Evolutionary conservation across 1,140 invertebrate species (phyloP).

Genomic region (Coptotermes formosanus): DNA sequence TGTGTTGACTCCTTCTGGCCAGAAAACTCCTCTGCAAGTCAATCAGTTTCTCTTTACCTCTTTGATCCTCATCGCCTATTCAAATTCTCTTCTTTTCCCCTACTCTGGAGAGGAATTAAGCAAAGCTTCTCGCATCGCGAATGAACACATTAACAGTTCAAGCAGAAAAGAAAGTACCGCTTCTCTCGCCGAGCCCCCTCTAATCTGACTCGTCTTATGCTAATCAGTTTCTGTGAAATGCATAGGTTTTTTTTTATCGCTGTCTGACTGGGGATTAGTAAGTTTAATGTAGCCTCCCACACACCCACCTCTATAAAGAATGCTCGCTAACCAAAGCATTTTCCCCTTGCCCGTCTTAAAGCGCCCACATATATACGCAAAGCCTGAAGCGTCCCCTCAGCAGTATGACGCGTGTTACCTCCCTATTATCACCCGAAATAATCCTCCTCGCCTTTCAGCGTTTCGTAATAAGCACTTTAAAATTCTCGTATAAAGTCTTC

Average conservation of each 20-base stretch:
- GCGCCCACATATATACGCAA: not conserved
- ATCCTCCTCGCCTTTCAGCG: not conserved
- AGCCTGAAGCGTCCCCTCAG: not conserved
- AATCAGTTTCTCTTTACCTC: conserved; percentile 21
- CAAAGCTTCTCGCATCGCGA: conserved; percentile 23
- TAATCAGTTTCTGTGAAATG: conserved; percentile 21
- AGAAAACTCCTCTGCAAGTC: conserved; percentile 20
- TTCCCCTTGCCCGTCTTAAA: not conserved
- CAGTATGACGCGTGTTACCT: not conserved
- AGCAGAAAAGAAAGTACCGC: not conserved
- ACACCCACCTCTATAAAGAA: not conserved
- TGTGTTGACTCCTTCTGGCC: not conserved
- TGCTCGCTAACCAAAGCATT: not conserved
- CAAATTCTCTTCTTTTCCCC: conserved; percentile 15
- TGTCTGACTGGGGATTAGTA: not conserved
- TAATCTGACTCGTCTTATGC: conserved; percentile 18
- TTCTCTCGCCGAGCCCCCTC: not conserved
- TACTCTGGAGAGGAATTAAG: conserved; percentile 12
- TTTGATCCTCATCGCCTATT: conserved; percentile 1
- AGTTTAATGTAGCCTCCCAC: not conserved
- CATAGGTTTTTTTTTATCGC: not conserved
- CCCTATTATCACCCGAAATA: not conserved
- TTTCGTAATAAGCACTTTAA: not conserved
- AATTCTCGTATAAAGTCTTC: not conserved
- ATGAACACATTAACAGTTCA: conserved; percentile 27